Percentiles rank a stretch among this genome's conserved stretches.
phyloP scores from a whole-genome alignment of 1,140 invertebrate species.

The Bathynomus jamesi region DNA sequence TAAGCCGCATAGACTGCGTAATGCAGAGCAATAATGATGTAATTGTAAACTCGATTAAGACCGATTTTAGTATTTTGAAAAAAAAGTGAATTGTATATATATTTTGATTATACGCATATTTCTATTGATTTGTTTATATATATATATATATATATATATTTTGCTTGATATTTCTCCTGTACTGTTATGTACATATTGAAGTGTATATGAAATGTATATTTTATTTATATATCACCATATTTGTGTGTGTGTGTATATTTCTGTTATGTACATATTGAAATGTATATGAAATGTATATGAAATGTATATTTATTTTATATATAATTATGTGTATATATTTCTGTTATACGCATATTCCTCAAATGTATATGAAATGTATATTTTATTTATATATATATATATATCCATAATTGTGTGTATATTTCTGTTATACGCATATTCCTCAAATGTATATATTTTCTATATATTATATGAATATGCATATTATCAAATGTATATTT shows the following conservation, averaged over 20 bases:
- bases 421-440: too few relatives aligned
- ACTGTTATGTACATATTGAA: background rate
- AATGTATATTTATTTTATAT: background rate
- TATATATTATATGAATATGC: background rate
- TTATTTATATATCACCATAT: background rate
- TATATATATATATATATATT: slow-evolving; percentile 1
- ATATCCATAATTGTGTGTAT: too few relatives aligned
- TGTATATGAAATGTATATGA: background rate
- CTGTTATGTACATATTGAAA: background rate
- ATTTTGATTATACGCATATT: background rate
- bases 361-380: too few relatives aligned
- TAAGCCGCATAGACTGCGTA: too few relatives aligned
- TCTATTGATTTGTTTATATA: background rate
- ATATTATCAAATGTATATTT: background rate
- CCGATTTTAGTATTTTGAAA: too few relatives aligned
- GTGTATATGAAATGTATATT: background rate
- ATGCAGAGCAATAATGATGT: too few relatives aligned
- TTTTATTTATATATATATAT: too few relatives aligned
- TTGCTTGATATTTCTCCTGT: background rate
- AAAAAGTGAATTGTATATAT: too few relatives aligned
- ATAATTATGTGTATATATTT: background rate
- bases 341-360: too few relatives aligned
- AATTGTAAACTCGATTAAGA: too few relatives aligned
- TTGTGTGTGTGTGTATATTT: background rate
- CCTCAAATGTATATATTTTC: too few relatives aligned